Evolutionary conservation across 2,113 vertebrate genomes (phyloP).

Genomic region (Taxidea taxus): DNA sequence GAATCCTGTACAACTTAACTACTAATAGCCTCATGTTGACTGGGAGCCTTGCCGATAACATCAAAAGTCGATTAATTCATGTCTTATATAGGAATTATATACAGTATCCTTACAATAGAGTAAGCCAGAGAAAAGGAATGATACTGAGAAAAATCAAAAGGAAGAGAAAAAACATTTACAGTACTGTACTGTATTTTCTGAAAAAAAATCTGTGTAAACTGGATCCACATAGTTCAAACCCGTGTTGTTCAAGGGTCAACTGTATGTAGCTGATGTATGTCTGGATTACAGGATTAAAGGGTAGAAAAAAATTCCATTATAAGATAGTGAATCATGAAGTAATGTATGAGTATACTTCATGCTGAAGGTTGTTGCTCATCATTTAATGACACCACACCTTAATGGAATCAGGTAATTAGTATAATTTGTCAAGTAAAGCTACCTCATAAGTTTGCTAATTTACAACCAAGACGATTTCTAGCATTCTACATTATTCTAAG

Average conservation of each 20-base stretch:
- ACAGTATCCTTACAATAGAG: neutral
- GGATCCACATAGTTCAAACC: neutral
- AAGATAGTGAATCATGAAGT: constrained; percentile 28
- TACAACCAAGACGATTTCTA: neutral
- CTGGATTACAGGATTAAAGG: neutral
- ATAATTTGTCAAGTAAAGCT: constrained; percentile 4
- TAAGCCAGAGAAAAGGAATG: neutral
- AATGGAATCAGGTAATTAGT: neutral
- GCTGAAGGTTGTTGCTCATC: neutral
- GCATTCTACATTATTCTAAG: neutral
- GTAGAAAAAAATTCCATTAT: neutral
- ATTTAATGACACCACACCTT: neutral
- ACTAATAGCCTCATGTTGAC: neutral
- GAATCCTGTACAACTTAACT: neutral
- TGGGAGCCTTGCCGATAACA: neutral
- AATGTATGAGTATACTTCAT: neutral
- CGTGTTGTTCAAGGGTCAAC: neutral
- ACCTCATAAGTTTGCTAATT: neutral
- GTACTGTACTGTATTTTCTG: neutral
- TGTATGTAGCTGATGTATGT: neutral
- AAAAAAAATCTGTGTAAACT: neutral
- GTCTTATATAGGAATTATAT: neutral
- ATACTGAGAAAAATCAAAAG: neutral
- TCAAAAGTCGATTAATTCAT: neutral
- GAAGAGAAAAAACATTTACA: neutral